Conservation (phyloP, 2,113 vertebrate species). For the Phyllostomus hastatus region DNA sequence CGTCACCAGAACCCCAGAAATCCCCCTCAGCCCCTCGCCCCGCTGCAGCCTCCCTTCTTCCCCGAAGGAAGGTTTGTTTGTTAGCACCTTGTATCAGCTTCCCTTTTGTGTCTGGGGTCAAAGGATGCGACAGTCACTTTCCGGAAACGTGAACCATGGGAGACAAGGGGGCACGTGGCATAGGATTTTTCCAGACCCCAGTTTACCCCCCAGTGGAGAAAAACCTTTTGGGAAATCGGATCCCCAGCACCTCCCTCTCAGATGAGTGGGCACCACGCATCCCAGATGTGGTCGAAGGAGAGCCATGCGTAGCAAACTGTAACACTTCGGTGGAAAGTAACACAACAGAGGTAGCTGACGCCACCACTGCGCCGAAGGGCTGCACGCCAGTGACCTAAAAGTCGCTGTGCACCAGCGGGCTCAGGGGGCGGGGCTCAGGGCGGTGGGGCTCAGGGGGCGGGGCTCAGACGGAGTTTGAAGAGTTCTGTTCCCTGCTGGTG, state of each 20-base stretch:
- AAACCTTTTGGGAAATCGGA: not conserved
- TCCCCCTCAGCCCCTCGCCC: accelerated
- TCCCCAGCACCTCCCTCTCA: not conserved
- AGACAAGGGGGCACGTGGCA: accelerated
- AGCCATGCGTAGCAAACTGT: not conserved
- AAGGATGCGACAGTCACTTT: not conserved
- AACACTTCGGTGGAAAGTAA: too few relatives aligned
- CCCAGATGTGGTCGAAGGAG: not conserved
- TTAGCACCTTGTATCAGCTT: not conserved
- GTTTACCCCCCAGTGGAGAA: not conserved
- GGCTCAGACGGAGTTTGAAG: not conserved
- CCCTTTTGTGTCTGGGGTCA: not conserved
- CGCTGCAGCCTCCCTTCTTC: not conserved
- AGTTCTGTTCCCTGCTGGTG: not conserved
- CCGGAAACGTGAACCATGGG: not conserved
- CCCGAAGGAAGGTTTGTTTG: not conserved
- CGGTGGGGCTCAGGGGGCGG: not conserved
- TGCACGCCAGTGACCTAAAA: not conserved
- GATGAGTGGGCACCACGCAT: not conserved
- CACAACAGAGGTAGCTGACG: not conserved
- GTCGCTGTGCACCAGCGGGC: not conserved
- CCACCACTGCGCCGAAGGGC: accelerated
- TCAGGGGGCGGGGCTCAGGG: not conserved
- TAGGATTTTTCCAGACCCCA: not conserved
- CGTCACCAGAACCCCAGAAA: not conserved